Evolutionary conservation across 2,797 vertebrate genomes (phyloP), one percentile per base, ranked within the genome.

Genomic region (Sebastolobus altivelis): DNA sequence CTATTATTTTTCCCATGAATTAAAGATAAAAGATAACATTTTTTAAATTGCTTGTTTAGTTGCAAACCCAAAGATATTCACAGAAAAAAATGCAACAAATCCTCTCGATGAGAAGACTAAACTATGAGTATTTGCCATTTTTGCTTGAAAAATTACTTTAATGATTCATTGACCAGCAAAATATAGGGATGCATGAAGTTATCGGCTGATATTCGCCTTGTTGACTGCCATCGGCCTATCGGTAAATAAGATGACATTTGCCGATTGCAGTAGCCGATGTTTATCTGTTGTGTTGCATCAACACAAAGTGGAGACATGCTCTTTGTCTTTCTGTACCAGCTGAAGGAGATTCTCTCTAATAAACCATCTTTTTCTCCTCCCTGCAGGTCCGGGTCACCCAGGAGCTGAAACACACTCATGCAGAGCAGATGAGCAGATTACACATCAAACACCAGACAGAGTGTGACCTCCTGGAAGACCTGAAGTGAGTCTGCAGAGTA

Each of bases 341-440:
- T 43, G 16, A 31, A 52, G 65, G 2, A 14, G n/a, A 31, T 54
- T 58, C 1, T 40, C 12, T 59, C 20, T 8, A 20, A 85, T 33
- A 5, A 46, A 5, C 2, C 2, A 2, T 46, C 4, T 72, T 46
- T 46, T 69, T 60, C 38, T 49, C 22, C 65, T n/a, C 27, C 22
- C 31, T 65, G n/a, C 93, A 99, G 98, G 98, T 99, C 94, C 98
- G 98, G 96, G 96, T 99, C 90, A 98, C 97, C 88, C 98, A 99
- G 94, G 97, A 98, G 94, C 95, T 99, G 92, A 99, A 97, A 91
- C 97, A 98, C 92, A 96, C 96, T 85, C 97, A 99, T 46, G 91
- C 95, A 43, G 98, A 99, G 88, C 98, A 99, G 96, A 95, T 97
- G 95, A 97, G 93, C 95, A 96, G 97, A 88, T 95, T 99, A 89